Evolutionary conservation across 2,888 invertebrate species (phyloP), one percentile per base, ranked within the genome.

Genomic region (Didymodactylos carnosus): DNA sequence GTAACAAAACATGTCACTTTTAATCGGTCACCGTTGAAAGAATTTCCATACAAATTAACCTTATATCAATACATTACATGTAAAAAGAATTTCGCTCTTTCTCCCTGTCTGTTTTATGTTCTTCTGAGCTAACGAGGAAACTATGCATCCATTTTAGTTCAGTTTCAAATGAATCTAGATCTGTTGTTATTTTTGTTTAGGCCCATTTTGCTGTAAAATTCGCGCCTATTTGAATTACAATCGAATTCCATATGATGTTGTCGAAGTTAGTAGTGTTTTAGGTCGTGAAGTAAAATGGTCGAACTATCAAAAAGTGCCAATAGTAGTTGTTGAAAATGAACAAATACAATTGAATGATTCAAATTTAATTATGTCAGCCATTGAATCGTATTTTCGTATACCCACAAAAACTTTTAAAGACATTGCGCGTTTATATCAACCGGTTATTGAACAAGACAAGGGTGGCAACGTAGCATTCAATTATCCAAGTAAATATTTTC

Each of bases 181-280:
- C 23, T 53, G 35, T 35, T 53, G 27, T 29, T 3, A n/a, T 35
- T 53, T 53, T 53, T 53, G 6, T 16, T 53, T 27, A 7, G 35
- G 97, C 80, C 97, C 97, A 0, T 97, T 95, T 83, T 95, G 95
- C 84, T 94, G 94, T 81, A 97, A 95, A 86, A 81, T 81, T 7
- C 76, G 83, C 35, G 81, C 83, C 6, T 79, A 79, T 40, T 85
- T 98, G 16, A 95, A 98, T 83, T 92, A 89, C 78, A 88, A 90
- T 82, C 94, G 95, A 1, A 87, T 97, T 75, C 91, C 91, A 0
- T 98, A 98, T 82, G 90, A 97, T 78, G 87, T 98, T 11, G 90
- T 98, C 6, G 97, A 98, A 86, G 97, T 98, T 0, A 94, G 98
- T 84, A 94, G 97, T 13, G 92, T 98, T 0, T 86, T 93, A 0